Evolutionary conservation across 2,888 invertebrate species (phyloP).

Genomic region (Sinopyrophorus schimmeli): DNA sequence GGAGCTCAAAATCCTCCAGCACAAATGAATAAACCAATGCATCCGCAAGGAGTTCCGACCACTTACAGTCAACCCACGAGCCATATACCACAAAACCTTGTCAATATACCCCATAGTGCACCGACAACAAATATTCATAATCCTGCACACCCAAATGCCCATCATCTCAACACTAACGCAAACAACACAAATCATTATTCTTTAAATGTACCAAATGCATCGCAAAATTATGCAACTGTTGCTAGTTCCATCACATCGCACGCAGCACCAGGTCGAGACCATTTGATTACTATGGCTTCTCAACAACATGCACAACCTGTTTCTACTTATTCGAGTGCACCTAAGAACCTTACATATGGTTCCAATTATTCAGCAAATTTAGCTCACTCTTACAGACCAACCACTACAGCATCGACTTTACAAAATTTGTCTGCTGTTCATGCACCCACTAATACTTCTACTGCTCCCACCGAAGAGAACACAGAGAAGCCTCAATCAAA

Average conservation of each 20-base stretch:
- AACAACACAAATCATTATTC: constrained; percentile 45
- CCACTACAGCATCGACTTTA: constrained; percentile 39
- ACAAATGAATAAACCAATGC: constrained; percentile 48
- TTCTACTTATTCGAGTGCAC: constrained; percentile 39
- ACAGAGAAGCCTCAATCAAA: constrained; percentile 49
- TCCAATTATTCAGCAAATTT: constrained; percentile 46
- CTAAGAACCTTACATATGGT: constrained; percentile 44
- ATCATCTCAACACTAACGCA: constrained; percentile 38
- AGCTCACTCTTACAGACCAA: constrained; percentile 43
- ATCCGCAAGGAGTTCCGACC: constrained; percentile 45
- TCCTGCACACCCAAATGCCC: constrained; percentile 18
- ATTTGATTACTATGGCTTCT: constrained; percentile 45
- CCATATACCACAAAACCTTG: constrained; percentile 46
- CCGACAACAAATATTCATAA: constrained; percentile 21
- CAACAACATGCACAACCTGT: constrained; percentile 36
- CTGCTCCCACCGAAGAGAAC: constrained; percentile 49
- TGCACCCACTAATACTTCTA: constrained; percentile 48
- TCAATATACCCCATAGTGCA: constrained; percentile 43
- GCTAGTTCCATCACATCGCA: constrained; percentile 33
- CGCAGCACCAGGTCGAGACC: constrained; percentile 46
- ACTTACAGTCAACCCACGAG: constrained; percentile 47
- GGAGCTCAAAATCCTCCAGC: constrained; percentile 51
- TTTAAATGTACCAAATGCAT: constrained; percentile 45
- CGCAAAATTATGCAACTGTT: constrained; percentile 41
- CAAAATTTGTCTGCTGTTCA: constrained; percentile 49